Evolutionary conservation across 2,113 vertebrate genomes (phyloP), one percentile per base, ranked within the genome.

Genomic region (Ahaetulla prasina): DNA sequence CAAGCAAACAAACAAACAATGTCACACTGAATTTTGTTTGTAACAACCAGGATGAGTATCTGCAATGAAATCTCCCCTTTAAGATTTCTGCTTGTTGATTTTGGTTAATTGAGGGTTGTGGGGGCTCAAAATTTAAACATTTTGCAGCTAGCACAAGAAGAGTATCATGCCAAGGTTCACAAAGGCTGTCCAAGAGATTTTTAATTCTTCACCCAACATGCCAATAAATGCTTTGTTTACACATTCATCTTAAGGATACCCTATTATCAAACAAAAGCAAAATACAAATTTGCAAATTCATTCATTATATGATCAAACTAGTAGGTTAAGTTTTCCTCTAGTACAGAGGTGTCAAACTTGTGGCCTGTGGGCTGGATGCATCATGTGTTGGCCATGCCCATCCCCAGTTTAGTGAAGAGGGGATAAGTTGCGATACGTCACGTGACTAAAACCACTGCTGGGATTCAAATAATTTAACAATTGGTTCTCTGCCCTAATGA

Each of bases 1-100:
- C 50, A 8, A 3, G 16, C 63, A 68, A 94, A 1, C 94, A 95
- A 94, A 49, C 27, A 93, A 95, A 94, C 87, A 93, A 85, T 60
- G 90, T 94, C 91, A 90, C n/a, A 10, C 89, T 74, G 52, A 43
- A 0, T 2, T 11, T 55, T 90, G 47, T 47, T 86, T 90, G 54
- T 63, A 87, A 63, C n/a, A 12, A 68, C 87, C n/a, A 47, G 35
- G 93, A 90, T 35, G 85, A 89, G 88, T 90, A 1, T 54, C 2
- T 80, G 57, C 63, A 53, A 35, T 68, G 52, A 84, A 63, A 30
- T 49, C 57, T 84, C 8, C 47, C 39, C 49, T 50, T 54, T 90
- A 54, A 87, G 43, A 88, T 85, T 92, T 60, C 60, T 91, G 53
- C 27, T 80, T 89, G 55, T 57, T 57, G 55, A 25, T 57, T 89